Conservation (phyloP, 35 echinoderm and acorn worm genomes). For the Ophioderma brevispina region DNA sequence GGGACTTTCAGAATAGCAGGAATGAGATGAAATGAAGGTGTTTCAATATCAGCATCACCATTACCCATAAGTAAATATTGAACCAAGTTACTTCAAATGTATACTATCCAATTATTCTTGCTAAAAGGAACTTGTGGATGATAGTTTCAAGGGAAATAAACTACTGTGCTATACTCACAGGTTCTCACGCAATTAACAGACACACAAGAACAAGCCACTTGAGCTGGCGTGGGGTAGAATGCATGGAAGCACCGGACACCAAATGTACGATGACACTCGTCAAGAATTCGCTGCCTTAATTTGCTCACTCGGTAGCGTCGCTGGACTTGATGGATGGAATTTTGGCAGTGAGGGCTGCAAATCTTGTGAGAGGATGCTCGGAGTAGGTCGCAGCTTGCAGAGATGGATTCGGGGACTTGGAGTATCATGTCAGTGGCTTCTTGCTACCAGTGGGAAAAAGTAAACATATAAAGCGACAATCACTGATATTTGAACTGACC, state of each 20-base stretch:
- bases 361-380: constrained; percentile 66
- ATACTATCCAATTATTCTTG: too few relatives aligned
- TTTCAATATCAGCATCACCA: too few relatives aligned
- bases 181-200: constrained; percentile 52
- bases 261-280: constrained; percentile 92
- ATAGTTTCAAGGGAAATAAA: too few relatives aligned
- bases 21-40: too few relatives aligned
- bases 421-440: constrained; percentile 43
- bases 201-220: constrained; percentile 96
- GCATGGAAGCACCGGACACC: constrained; percentile 97
- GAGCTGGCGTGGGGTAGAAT: constrained; percentile 94
- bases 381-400: constrained; percentile 78
- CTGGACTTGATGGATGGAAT: constrained; percentile 17
- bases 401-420: constrained; percentile 93
- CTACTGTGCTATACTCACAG: too few relatives aligned
- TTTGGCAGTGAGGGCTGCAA: not conserved
- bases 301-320: constrained; percentile 11
- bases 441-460: constrained; percentile 37
- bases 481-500: not conserved
- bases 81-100: too few relatives aligned
- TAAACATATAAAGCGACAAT: not conserved
- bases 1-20: too few relatives aligned
- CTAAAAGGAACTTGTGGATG: too few relatives aligned
- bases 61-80: too few relatives aligned
- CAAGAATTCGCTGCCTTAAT: constrained; percentile 53